phyloP scores from a whole-genome alignment of 2,797 vertebrate species.

The Aplochiton taeniatus region DNA sequence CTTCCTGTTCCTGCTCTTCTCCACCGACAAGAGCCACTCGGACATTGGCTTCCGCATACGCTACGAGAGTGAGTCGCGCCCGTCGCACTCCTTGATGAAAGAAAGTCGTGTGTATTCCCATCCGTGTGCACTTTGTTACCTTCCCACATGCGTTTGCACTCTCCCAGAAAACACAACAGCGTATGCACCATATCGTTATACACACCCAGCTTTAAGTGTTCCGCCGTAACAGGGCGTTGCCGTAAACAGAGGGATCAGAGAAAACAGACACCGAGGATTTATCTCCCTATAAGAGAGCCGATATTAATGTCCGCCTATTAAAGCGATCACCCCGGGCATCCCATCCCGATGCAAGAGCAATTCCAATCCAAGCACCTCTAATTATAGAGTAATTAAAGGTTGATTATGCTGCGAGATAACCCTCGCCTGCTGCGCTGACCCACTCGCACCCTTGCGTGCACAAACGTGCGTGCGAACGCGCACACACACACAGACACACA shows the following conservation, averaged over 20 bases:
- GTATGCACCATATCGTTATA: no score
- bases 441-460: background rate
- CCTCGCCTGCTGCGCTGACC: background rate
- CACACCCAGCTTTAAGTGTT: no score
- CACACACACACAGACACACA: slow-evolving; percentile 7
- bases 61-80: slow-evolving; percentile 88
- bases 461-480: background rate
- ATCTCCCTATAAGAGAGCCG: slow-evolving; percentile 1
- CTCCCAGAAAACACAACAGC: no score
- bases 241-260: background rate
- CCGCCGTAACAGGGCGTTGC: no score
- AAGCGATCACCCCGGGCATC: slow-evolving; percentile 22
- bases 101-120: no score
- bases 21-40: slow-evolving; percentile 97
- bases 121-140: no score
- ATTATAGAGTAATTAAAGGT: slow-evolving; percentile 39
- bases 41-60: slow-evolving; percentile 96
- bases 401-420: slow-evolving; percentile 33
- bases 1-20: slow-evolving; percentile 93
- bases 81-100: no score
- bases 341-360: slow-evolving; percentile 12
- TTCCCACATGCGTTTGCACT: no score
- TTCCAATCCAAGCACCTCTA: slow-evolving; percentile 34
- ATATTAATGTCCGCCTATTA: slow-evolving; percentile 31
- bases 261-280: background rate